Evolutionary conservation across 2,797 vertebrate genomes (phyloP), one percentile per base, ranked within the genome.

Genomic region (Xerus rutilus): DNA sequence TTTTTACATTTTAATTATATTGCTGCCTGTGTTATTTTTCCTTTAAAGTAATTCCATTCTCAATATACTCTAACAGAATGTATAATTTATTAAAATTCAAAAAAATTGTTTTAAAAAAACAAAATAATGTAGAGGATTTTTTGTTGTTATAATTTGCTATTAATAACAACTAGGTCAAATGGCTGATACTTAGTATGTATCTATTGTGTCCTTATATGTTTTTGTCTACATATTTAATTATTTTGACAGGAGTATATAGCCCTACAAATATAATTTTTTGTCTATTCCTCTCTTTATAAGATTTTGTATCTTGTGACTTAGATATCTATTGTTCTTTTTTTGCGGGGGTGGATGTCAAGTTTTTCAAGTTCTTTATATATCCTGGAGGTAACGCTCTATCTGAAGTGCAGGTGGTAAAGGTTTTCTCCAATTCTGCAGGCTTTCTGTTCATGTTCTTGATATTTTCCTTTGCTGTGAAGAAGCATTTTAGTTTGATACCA

Each of bases 31-130:
- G 23, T 12, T 88, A 43, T 32, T 81, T 94, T 62, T 82, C 7
- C 69, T 43, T 49, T 67, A 54, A 62, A 81, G 45, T 32, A 57
- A n/a, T 89, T 96, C 43, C 7, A 43, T 49, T 54, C 32, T 32
- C 73, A 92, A 59, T 18, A 89, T 4, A 84, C 65, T 85, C 49
- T 95, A 82, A 78, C 74, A 96, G 90, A 88, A 57, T 89, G 7
- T 81, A 39, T 83, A 43, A 69, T 5, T 96, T 96, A 78, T 96
- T 91, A 79, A 97, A 97, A 98, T 98, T 39, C 39, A 39, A 98
- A 98, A 98, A 97, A 39, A 49, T 77, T 95, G 83, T 88, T 2
- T 86, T 87, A 97, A 21, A 18, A 54, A 57, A 21, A 57, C 8
- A 57, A 57, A 57, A 21, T 21, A 57, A 57, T 57, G 7, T 21